Base-by-base conservation (phyloP, 2,113 vertebrate species). In the Grallaria varia region DNA sequence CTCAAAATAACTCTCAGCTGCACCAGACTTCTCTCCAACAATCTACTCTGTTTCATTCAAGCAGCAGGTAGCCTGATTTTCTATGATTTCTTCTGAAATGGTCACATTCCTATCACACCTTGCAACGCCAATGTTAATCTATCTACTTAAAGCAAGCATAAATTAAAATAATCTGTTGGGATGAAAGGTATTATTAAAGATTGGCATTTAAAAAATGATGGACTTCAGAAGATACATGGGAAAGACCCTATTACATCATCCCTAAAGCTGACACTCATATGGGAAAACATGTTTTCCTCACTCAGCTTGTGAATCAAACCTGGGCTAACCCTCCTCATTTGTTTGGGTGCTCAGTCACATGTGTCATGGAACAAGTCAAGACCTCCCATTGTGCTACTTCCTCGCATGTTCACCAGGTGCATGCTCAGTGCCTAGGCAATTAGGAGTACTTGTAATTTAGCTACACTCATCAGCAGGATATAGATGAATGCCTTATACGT, bases 1-100 rank as follows among this genome's bases (percentile, higher is more conserved):
- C 78, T 84, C 91, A 95, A 97, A 98, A 95, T 74, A 97, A 95
- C 82, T 76, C 86, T 91, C 78, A 31, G 28, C 30, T 80, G 76
- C 71, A 83, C 84, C 67, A 95, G 78, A 62, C 66, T 95, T 74
- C 67, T 62, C 44, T 77, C 56, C 80, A 93, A 37, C 6, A 14
- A 91, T 59, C 64, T 88, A 89, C 84, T 94, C 87, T 77, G 78
- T 90, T 97, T 90, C 79, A 89, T 83, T 82, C 50, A 93, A 96
- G 85, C 45, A 89, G 73, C 58, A 83, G 59, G 60, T 19, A 95
- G 33, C 33, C 74, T 67, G 28, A 84, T 78, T 92, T 74, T 69
- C 67, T 89, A 13, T 27, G 39, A 83, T 87, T 89, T 87, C 58
- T 94, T 88, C 83, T 82, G 75, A 96, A 97, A 67, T 79, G 16